Conservation (phyloP, 1,140 invertebrate genomes). For the Amphibalanus amphitrite region DNA sequence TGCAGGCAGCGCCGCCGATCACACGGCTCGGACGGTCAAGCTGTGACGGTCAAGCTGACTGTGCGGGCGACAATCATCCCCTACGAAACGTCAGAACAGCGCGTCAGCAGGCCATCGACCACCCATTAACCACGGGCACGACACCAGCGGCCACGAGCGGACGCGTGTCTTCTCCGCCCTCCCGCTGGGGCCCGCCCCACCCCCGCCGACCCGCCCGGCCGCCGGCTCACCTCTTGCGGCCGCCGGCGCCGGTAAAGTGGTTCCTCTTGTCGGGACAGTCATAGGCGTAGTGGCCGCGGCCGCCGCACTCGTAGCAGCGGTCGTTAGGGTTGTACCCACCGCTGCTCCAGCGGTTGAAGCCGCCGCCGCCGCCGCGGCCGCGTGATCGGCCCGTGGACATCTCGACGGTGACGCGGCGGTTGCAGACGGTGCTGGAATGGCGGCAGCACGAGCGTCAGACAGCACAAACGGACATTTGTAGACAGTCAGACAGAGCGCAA, state of each 20-base stretch:
- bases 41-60: background rate
- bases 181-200: too few relatives aligned
- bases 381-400: background rate
- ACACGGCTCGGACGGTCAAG: too few relatives aligned
- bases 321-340: constrained; percentile 55
- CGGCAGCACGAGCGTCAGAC: too few relatives aligned
- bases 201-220: too few relatives aligned
- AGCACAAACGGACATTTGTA: too few relatives aligned
- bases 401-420: background rate
- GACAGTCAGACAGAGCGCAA: background rate
- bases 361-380: too few relatives aligned
- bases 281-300: constrained; percentile 74
- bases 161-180: too few relatives aligned
- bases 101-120: background rate
- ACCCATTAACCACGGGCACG: background rate
- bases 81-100: background rate
- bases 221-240: background rate
- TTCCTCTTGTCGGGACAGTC: constrained; percentile 38
- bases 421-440: background rate
- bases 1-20: too few relatives aligned
- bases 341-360: background rate
- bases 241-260: too few relatives aligned
- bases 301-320: constrained; percentile 81
- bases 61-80: background rate
- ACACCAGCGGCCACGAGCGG: background rate